Conservation (phyloP, 1,140 invertebrate species). For the Drosophila persimilis region DNA sequence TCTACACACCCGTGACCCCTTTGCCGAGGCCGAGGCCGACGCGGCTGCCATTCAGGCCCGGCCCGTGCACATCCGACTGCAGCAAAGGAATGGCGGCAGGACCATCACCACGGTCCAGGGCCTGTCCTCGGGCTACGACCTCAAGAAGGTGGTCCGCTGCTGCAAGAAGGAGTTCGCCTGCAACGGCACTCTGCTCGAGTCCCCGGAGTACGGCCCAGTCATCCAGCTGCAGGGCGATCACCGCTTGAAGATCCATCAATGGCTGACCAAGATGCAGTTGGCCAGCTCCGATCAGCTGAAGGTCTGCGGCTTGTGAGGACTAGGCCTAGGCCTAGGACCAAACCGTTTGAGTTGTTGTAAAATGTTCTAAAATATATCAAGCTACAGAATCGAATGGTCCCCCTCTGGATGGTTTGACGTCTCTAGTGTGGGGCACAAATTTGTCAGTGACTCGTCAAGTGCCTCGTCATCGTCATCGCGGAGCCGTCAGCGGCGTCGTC, state of each 20-base stretch:
- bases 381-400: too few species aligned
- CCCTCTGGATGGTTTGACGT: background rate
- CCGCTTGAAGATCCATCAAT: slow-evolving; percentile 97
- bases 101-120: slow-evolving; percentile 98
- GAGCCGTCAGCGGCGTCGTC: slow-evolving; percentile 33
- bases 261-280: slow-evolving; percentile 95
- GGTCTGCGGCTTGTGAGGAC: slow-evolving; percentile 92
- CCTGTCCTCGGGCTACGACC: slow-evolving; percentile 97
- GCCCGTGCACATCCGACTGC: slow-evolving; percentile 99
- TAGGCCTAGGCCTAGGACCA: slow-evolving; percentile 84
- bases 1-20: slow-evolving; percentile 95
- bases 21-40: slow-evolving; percentile 95
- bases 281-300: slow-evolving; percentile 97
- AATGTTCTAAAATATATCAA: too few species aligned
- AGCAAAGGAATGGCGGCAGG: slow-evolving; percentile 99
- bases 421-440: slow-evolving; percentile 6
- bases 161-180: slow-evolving; percentile 99
- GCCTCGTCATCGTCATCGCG: slow-evolving; percentile 43
- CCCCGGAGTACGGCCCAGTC: slow-evolving; percentile 99
- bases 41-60: slow-evolving; percentile 96
- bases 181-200: slow-evolving; percentile 98
- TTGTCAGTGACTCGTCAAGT: slow-evolving; percentile 18
- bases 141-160: slow-evolving; percentile 99
- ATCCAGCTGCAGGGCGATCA: slow-evolving; percentile 99
- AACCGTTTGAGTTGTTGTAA: too few species aligned